Evolutionary conservation across 2,888 invertebrate species (phyloP), one percentile per base, ranked within the genome.

Genomic region (Hydrotaea diabolus): DNA sequence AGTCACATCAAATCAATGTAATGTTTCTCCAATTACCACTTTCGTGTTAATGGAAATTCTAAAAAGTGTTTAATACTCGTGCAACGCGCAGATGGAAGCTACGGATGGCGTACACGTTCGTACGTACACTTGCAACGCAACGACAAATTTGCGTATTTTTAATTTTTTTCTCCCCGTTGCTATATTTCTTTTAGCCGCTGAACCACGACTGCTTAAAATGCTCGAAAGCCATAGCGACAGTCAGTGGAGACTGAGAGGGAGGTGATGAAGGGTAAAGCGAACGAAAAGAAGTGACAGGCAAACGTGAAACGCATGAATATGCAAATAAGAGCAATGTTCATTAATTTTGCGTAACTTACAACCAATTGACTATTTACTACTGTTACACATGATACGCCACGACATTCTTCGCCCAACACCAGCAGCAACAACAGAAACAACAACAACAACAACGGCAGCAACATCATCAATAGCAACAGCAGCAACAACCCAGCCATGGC

Each of bases 261-360:
- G n/a, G 0, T 3, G 59, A 8, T 15, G 59, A 23, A 0, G 19
- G 59, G n/a, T n/a, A n/a, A n/a, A 69, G 43, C 53, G 15, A 46
- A 23, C n/a, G 69, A 19, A 69, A 69, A 69, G 46, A 46, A 17
- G 69, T 69, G 69, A 46, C 69, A 69, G 46, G 39, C 23, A 46
- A 66, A 66, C 66, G 66, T 39, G 66, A 66, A 82, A 80, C 80
- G 78, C 80, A 85, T 83, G 85, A 83, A 85, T 81, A 85, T 85
- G 85, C 53, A 81, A 85, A 85, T 85, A 66, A 78, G 85, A 78
- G 83, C 85, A 83, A 69, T 76, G 85, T 85, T 85, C 85, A 85
- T 85, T 85, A 83, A 85, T 83, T 83, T 85, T 80, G 78, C 85
- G 79, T 80, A 82, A 82, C 82, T 85, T 82, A 72, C 84, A 85